Conservation (phyloP, 1,140 invertebrate genomes). For the Pollicipes pollicipes region DNA sequence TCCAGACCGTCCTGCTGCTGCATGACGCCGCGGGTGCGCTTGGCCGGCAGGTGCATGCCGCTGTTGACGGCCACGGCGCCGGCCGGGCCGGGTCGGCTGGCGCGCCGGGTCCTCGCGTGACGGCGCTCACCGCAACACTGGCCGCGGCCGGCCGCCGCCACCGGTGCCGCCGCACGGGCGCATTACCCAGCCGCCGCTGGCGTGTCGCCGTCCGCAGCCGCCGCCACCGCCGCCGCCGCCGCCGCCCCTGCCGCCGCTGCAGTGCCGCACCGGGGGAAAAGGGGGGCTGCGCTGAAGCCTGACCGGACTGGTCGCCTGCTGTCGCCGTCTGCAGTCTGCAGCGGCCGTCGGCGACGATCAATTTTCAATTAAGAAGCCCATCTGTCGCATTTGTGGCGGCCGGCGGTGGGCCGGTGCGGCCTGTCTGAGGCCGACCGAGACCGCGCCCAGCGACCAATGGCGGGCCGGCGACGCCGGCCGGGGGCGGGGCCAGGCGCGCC, state of each 20-base stretch:
- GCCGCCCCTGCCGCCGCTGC: too few relatives aligned
- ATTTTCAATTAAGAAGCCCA: background rate
- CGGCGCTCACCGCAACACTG: constrained; percentile 1
- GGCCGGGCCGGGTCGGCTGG: too few relatives aligned
- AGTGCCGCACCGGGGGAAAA: too few relatives aligned
- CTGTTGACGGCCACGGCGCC: too few relatives aligned
- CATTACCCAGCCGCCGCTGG: background rate
- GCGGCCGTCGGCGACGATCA: background rate
- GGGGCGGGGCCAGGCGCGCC: too few relatives aligned
- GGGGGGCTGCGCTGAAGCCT: too few relatives aligned
- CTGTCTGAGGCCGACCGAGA: background rate
- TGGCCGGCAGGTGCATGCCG: background rate
- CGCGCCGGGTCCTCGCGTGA: background rate
- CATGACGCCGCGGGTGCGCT: background rate
- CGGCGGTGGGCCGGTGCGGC: too few relatives aligned
- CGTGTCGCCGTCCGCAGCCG: background rate
- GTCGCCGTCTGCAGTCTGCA: background rate
- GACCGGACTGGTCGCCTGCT: too few relatives aligned
- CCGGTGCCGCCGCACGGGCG: background rate
- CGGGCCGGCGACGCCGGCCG: too few relatives aligned
- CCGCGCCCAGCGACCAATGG: constrained; percentile 1
- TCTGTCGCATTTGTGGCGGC: background rate
- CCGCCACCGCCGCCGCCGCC: too few relatives aligned
- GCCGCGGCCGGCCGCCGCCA: too few relatives aligned
- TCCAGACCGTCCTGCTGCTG: background rate